Evolutionary conservation across 2,888 invertebrate species (phyloP), one percentile per base, ranked within the genome.

Genomic region (Cactoblastis cactorum): DNA sequence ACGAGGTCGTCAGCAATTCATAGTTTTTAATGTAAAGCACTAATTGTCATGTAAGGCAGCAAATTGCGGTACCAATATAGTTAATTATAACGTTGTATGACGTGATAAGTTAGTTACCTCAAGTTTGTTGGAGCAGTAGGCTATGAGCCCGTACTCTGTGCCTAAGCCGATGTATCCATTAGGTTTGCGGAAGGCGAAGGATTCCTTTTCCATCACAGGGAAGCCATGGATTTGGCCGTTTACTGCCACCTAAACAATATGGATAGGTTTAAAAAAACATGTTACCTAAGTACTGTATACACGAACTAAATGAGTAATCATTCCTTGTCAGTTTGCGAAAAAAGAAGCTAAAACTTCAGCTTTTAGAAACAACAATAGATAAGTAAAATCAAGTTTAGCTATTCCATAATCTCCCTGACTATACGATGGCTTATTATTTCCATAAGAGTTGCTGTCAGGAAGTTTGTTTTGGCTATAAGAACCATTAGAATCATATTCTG

Each of bases 141-240:
- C 83, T 56, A 83, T 75, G 0, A 93, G 87, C 12, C 96, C 96
- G 56, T 93, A 93, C 2, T 83, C 81, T 0, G 94, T 92, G 14
- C 89, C 86, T 15, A 95, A 62, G 1, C 91, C 85, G 34, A 94
- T 67, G n/a, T 91, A 77, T 56, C 87, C 86, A 50, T 90, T 83
- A 63, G 91, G 82, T 22, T 86, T 74, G 45, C 91, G 90, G 91
- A 91, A 94, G 0, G 93, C 94, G 57, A 91, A 91, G 0, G 94
- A 67, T 28, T 92, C 91, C 49, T 90, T 89, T 5, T 86, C 90
- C 39, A 89, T 82, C 0, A 92, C 83, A 0, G 97, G 97, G 74
- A 92, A 93, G 43, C 96, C 96, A 35, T 91, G 90, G 6, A 91
- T 82, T 41, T 92, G 92, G 49, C 92, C 93, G 71, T 95, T 94